Evolutionary conservation across 2,113 vertebrate species (phyloP).

Genomic region (Xiphophorus hellerii): DNA sequence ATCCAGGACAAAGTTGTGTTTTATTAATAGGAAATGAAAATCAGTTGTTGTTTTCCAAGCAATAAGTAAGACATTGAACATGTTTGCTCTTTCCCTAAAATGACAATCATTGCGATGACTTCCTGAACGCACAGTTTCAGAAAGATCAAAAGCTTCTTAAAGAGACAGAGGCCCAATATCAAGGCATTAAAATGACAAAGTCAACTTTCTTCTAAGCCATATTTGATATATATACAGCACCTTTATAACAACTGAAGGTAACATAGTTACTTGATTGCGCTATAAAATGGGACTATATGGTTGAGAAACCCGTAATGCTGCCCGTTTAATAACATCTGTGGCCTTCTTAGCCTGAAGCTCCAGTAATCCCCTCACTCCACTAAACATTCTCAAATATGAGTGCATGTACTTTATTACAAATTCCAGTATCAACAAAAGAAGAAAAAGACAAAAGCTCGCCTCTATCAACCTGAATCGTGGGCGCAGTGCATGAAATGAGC

Average conservation of each 20-base stretch:
- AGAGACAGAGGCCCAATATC: no score
- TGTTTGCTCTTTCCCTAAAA: no score
- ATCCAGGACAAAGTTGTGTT: neutral
- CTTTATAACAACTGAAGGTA: no score
- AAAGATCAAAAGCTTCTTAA: no score
- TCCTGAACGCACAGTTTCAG: no score
- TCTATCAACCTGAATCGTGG: constrained; percentile 8
- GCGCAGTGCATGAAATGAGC: constrained; percentile 25
- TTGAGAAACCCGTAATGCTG: no score
- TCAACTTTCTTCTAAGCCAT: no score
- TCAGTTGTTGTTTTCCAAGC: neutral
- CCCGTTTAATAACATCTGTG: constrained; percentile 1
- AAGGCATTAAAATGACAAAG: no score
- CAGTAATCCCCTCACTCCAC: neutral
- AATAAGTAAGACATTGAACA: neutral
- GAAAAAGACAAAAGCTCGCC: neutral
- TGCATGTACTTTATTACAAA: neutral
- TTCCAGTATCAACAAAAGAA: neutral
- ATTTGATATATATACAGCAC: no score
- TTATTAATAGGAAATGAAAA: neutral
- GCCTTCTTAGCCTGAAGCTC: neutral
- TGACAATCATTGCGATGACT: no score
- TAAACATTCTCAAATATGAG: neutral
- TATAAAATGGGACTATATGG: no score
- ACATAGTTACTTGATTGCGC: no score